Evolutionary conservation across 2,888 invertebrate genomes (phyloP), one percentile per base, ranked within the genome.

Genomic region (Patella ulyssiponensis): DNA sequence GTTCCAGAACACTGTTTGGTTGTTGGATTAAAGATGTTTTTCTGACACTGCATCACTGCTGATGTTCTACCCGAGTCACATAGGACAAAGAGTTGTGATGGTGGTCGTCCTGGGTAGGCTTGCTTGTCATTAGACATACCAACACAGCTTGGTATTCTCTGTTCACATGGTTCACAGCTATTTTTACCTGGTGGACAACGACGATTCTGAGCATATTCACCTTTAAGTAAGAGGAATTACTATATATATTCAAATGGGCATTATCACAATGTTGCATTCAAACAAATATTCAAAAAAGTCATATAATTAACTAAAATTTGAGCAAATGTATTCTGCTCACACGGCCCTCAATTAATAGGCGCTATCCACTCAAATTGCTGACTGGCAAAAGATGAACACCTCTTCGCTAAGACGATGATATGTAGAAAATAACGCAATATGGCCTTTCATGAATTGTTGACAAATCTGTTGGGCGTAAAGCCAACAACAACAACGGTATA

Each of bases 141-240:
- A 20, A 64, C 64, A 64, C 64, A 64, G 64, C 64, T 64, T 5
- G 81, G 81, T 75, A 81, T 77, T 12, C 76, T 73, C 20, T 79
- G 77, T 53, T 80, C 76, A 77, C 86, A 86, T n/a, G 83, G 80
- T 4, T 81, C 77, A 58, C 86, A 86, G n/a, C 76, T 76, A 9
- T 71, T n/a, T 71, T 78, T 80, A 5, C 69, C 58, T 5, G 71
- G 54, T 3, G 70, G 71, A 64, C 84, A 84, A 27, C 72, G 20
- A 23, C 82, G 33, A 71, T 83, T 82, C n/a, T 80, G 80, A 44
- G 83, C 84, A 73, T 84, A 84, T 75, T 83, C 74, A 77, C 84
- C 84, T 84, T 72, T n/a, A 81, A 70, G 51, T n/a, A 81, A 70
- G 51, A 4, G 20, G n/a, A 71, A 20, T 69, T 27, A 71, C 44